Evolutionary conservation across 2,797 vertebrate species (phyloP).

Genomic region (Chanos chanos): DNA sequence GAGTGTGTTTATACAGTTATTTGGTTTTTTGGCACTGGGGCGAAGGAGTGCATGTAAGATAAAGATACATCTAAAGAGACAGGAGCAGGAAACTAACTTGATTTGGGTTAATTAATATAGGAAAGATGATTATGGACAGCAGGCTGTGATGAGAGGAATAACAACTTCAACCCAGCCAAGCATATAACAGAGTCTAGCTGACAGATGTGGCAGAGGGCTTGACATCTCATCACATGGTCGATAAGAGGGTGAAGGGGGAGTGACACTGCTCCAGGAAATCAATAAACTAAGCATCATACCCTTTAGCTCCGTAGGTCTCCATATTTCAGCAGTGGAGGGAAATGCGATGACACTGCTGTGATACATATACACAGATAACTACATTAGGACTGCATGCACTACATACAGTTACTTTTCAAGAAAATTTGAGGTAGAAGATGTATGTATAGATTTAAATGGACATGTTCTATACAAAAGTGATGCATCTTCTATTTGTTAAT

Average conservation of each 20-base stretch:
- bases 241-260: slow-evolving; percentile 11
- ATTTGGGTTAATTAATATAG: background rate
- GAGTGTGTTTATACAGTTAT: background rate
- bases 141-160: background rate
- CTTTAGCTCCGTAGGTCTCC: background rate
- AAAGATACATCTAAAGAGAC: background rate
- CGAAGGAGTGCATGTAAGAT: background rate
- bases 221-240: slow-evolving; percentile 11
- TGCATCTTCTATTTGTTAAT: no score
- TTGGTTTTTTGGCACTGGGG: no score
- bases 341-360: no score
- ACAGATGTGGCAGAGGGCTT: background rate
- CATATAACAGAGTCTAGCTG: background rate
- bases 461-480: no score
- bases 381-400: no score
- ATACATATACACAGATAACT: no score
- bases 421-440: no score
- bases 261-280: slow-evolving; percentile 27
- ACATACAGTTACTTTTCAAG: no score
- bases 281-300: slow-evolving; percentile 19
- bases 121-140: background rate
- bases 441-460: no score
- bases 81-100: background rate
- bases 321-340: no score
- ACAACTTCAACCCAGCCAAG: background rate